Evolutionary conservation across 2,113 vertebrate genomes (phyloP).

Genomic region (Melanocharis versteri): DNA sequence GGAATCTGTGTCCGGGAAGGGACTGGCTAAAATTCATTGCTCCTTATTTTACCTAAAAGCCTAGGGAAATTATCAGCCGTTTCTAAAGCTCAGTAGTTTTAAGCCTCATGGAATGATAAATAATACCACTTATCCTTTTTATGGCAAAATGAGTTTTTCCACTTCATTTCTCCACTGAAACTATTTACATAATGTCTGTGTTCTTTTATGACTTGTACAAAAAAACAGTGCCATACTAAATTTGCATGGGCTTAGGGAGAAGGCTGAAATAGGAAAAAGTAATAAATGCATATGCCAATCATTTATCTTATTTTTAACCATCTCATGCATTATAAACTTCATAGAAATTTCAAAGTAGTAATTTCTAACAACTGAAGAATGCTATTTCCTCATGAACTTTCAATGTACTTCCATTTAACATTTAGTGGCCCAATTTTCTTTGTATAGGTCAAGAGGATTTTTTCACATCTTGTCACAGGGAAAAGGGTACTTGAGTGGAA

Average conservation of each 20-base stretch:
- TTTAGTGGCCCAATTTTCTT: conserved; percentile 27
- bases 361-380: not conserved
- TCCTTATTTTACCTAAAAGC: not conserved
- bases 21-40: not conserved
- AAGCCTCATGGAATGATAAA: not conserved
- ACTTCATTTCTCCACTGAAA: conserved; percentile 38
- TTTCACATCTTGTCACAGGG: conserved; percentile 1
- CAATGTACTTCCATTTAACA: conserved; percentile 9
- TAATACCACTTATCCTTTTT: conserved; percentile 1
- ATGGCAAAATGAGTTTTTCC: conserved; percentile 38
- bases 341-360: not conserved
- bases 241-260: not conserved
- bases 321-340: not conserved
- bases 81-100: not conserved
- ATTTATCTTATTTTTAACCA: conserved; percentile 5
- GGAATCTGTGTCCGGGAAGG: not conserved
- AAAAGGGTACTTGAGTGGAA: conserved; percentile 33
- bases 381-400: not conserved
- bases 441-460: conserved; percentile 40
- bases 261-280: not conserved
- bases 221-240: not conserved
- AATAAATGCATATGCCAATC: not conserved
- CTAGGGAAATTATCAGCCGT: not conserved
- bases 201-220: not conserved
- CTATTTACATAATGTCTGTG: conserved; percentile 48